Percentiles rank a stretch among this genome's conserved stretches.
These are phyloP conservation scores for Peromyscus californicus DNA, from an alignment of 2,113 vertebrate genomes.

Conservation along the genomic window DNA sequence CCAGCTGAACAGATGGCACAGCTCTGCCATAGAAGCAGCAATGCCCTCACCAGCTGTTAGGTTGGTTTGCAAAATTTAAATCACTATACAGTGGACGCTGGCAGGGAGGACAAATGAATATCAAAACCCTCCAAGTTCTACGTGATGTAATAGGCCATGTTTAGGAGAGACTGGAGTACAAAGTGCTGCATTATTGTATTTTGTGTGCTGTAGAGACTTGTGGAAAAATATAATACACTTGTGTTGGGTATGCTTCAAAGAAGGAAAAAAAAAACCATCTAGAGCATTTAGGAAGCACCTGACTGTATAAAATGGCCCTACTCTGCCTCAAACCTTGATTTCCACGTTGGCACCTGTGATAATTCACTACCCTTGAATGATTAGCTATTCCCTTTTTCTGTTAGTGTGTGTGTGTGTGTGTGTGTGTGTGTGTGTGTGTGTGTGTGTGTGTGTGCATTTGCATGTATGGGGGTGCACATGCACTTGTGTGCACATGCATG, in stretches of 20 bases:
- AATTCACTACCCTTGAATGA: neutral
- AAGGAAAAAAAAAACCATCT: neutral
- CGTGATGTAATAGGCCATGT: neutral
- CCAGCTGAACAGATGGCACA: slow-evolving; percentile 59
- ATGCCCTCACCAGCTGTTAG: slow-evolving; percentile 69
- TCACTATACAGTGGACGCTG: neutral
- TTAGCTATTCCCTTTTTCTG: neutral
- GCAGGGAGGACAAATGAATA: neutral
- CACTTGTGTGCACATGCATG: neutral
- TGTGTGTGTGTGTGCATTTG: neutral
- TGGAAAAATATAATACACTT: slow-evolving; percentile 17
- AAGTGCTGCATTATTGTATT: neutral
- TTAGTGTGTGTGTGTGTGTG: neutral
- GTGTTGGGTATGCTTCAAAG: neutral
- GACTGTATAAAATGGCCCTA: neutral
- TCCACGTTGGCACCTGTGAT: neutral
- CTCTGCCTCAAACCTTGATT: neutral
- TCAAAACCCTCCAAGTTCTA: slow-evolving; percentile 45
- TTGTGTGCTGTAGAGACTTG: neutral
- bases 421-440: neutral
- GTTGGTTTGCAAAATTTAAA: slow-evolving; percentile 67
- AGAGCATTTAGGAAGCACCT: neutral
- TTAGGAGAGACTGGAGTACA: slow-evolving; percentile 25
- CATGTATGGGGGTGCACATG: no score
- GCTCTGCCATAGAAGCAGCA: slow-evolving; percentile 73